These are phyloP conservation scores for Apotomis turbidana DNA, from an alignment of 2,888 invertebrate genomes.

Conservation along the genomic window DNA sequence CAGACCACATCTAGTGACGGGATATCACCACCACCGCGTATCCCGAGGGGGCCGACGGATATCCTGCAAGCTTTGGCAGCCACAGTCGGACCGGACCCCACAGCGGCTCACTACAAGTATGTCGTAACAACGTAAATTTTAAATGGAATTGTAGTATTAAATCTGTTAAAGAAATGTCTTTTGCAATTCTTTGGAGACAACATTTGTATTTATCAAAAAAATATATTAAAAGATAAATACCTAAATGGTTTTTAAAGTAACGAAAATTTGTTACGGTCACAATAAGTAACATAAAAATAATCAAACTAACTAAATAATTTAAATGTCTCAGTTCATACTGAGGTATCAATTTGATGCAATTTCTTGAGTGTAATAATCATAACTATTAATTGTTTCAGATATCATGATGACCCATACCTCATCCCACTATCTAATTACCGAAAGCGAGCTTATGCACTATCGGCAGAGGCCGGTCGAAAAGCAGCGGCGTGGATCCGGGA, in stretches of 20 bases:
- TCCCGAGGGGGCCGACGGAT: slow-evolving; percentile 91
- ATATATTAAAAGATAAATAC: too few relatives aligned
- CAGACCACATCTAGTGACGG: slow-evolving; percentile 69
- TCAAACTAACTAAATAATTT: too few relatives aligned
- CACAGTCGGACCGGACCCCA: slow-evolving; percentile 91
- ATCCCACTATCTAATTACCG: slow-evolving; percentile 89
- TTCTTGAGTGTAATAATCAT: not conserved
- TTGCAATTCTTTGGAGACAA: too few relatives aligned
- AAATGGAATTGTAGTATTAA: not conserved
- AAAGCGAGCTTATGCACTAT: slow-evolving; percentile 89
- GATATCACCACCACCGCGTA: slow-evolving; percentile 86
- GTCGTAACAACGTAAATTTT: slow-evolving; percentile 6
- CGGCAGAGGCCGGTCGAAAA: slow-evolving; percentile 93
- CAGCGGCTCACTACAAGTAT: slow-evolving; percentile 93
- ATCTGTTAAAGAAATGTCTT: too few relatives aligned
- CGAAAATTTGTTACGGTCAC: too few relatives aligned
- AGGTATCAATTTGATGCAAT: too few relatives aligned
- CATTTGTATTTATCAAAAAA: too few relatives aligned
- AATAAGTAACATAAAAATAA: too few relatives aligned
- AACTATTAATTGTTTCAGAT: slow-evolving; percentile 70
- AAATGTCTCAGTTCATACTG: too few relatives aligned
- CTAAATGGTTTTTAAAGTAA: too few relatives aligned
- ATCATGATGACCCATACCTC: slow-evolving; percentile 95
- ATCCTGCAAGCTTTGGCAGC: slow-evolving; percentile 91
- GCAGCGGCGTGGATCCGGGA: slow-evolving; percentile 93